Percentiles rank a stretch among this genome's conserved stretches.
phyloP scores from a whole-genome alignment of 2,888 invertebrate genomes.

The Agriotes lineatus region DNA sequence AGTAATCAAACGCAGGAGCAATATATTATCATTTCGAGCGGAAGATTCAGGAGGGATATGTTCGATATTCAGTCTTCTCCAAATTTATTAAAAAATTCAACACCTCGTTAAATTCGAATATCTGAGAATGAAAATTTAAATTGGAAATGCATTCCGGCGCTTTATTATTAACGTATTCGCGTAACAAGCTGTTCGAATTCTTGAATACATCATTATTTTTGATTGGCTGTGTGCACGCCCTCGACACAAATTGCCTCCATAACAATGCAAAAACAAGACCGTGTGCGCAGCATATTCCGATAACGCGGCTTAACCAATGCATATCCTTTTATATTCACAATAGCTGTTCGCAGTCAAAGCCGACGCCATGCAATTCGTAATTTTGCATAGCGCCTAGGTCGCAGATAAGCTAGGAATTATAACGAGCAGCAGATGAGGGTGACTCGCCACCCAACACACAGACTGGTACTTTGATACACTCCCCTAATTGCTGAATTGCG shows the following conservation, averaged over 20 bases:
- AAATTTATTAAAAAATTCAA: constrained; percentile 50
- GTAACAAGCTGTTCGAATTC: constrained; percentile 47
- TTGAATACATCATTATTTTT: constrained; percentile 50
- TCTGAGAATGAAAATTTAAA: constrained; percentile 46
- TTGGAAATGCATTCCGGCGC: constrained; percentile 46
- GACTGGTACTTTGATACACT: too few species aligned
- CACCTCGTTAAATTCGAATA: constrained; percentile 49
- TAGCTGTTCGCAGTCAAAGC: constrained; percentile 10
- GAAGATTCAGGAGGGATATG: constrained; percentile 38
- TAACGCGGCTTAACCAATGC: constrained; percentile 3
- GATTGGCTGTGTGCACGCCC: constrained; percentile 45
- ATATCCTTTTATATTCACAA: constrained; percentile 21
- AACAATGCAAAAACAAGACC: constrained; percentile 46
- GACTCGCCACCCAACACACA: too few species aligned
- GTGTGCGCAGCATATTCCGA: not conserved
- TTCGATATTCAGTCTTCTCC: constrained; percentile 38
- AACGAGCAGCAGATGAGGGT: constrained; percentile 11
- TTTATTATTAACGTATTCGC: constrained; percentile 47
- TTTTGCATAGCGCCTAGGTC: too few species aligned
- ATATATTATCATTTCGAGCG: constrained; percentile 47
- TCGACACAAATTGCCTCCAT: constrained; percentile 44
- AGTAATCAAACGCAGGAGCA: constrained; percentile 47
- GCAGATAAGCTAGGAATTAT: constrained; percentile 7
- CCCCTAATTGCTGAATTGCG: too few species aligned
- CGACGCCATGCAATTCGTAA: not conserved